Evolutionary conservation across 2,888 invertebrate genomes (phyloP).

Genomic region (Ormyrus rosae): DNA sequence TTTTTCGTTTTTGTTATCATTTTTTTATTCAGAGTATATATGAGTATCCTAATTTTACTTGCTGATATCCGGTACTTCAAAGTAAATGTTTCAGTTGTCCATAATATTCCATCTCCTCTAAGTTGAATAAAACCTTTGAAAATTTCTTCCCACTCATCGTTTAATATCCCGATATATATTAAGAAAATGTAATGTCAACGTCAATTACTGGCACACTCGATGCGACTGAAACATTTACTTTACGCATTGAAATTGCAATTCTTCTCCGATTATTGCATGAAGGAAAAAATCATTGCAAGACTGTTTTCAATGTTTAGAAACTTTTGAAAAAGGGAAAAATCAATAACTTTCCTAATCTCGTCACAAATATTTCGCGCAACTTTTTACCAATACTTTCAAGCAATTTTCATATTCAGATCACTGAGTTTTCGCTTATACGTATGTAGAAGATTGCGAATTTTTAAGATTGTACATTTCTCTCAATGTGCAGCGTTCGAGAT

Average conservation of each 20-base stretch:
- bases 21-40: constrained; percentile 42
- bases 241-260: constrained; percentile 46
- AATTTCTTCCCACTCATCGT: constrained; percentile 17
- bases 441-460: constrained; percentile 49
- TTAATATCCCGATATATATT: constrained; percentile 35
- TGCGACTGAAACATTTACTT: constrained; percentile 54
- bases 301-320: constrained; percentile 56
- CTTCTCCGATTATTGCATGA: constrained; percentile 39
- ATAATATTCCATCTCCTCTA: constrained; percentile 10
- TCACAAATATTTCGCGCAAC: constrained; percentile 56
- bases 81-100: constrained; percentile 51
- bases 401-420: constrained; percentile 49
- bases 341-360: constrained; percentile 52
- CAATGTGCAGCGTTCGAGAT: constrained; percentile 43
- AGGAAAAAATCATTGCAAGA: constrained; percentile 54
- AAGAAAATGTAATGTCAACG: constrained; percentile 26
- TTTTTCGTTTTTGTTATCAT: constrained; percentile 51
- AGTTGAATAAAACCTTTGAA: constrained; percentile 21
- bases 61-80: constrained; percentile 8
- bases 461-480: constrained; percentile 51
- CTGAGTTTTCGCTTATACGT: constrained; percentile 50
- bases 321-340: constrained; percentile 46
- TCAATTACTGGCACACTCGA: constrained; percentile 48
- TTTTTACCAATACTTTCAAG: constrained; percentile 53
- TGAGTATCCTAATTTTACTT: constrained; percentile 46